Conservation (phyloP, 1,140 invertebrate species). For the Heterodera carotae region DNA sequence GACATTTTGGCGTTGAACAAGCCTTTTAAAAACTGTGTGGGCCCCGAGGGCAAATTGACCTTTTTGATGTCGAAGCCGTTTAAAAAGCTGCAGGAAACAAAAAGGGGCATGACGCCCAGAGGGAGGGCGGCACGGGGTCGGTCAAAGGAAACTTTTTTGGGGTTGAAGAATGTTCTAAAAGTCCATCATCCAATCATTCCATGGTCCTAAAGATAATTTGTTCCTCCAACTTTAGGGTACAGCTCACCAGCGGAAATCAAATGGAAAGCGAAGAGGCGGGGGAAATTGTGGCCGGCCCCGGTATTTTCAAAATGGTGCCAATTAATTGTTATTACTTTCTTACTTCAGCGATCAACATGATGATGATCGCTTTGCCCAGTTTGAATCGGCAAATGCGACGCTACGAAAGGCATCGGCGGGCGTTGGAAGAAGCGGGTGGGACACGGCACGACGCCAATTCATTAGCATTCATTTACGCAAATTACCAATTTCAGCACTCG, state of each 20-base stretch:
- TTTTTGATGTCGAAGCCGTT: too few species aligned
- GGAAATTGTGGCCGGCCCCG: slow-evolving; percentile 59
- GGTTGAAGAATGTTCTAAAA: too few species aligned
- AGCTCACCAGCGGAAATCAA: slow-evolving; percentile 23
- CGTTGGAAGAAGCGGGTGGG: slow-evolving; percentile 60
- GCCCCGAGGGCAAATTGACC: too few species aligned
- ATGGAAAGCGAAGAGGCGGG: slow-evolving; percentile 59
- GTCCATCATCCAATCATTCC: too few species aligned
- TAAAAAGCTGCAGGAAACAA: too few species aligned
- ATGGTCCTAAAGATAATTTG: not conserved
- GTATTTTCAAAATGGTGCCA: slow-evolving; percentile 32
- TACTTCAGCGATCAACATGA: slow-evolving; percentile 59
- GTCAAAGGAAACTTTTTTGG: slow-evolving; percentile 6
- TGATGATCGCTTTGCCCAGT: slow-evolving; percentile 63
- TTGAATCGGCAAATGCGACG: slow-evolving; percentile 57
- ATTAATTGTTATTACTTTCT: slow-evolving; percentile 7
- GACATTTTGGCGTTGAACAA: too few species aligned
- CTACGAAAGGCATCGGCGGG: slow-evolving; percentile 56
- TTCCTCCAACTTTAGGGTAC: slow-evolving; percentile 18
- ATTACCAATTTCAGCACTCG: slow-evolving; percentile 44
- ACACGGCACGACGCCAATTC: too few species aligned
- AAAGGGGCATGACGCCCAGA: slow-evolving; percentile 41
- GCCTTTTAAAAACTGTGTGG: too few species aligned
- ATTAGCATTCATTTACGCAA: too few species aligned
- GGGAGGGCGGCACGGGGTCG: slow-evolving; percentile 17